A percentile compares a stretch with the other conserved stretches of the same genome.
These are phyloP conservation scores for Siniperca knerii DNA, from an alignment of 2,113 vertebrate species.

Conservation along the genomic window DNA sequence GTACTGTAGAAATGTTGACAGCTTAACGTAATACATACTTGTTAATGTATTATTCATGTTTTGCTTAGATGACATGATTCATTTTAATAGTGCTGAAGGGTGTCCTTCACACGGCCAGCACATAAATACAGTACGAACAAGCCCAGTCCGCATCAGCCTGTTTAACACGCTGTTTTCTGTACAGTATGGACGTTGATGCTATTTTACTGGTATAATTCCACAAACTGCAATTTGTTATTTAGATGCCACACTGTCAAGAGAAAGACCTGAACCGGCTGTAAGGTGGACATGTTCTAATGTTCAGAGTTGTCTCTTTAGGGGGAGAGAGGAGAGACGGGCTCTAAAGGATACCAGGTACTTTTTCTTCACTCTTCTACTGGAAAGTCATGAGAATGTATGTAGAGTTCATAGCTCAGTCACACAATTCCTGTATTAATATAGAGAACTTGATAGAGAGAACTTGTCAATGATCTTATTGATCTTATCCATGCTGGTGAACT, in stretches of 20 bases:
- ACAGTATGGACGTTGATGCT: neutral
- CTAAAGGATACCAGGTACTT: conserved; percentile 78
- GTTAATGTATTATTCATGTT: conserved; percentile 60
- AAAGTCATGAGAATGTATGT: neutral
- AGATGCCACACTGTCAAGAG: neutral
- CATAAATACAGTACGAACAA: neutral
- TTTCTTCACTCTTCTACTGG: neutral
- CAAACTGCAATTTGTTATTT: neutral
- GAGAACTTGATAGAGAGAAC: neutral
- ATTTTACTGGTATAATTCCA: neutral
- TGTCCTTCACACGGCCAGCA: conserved; percentile 44
- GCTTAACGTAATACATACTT: conserved; percentile 37
- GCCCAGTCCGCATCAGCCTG: neutral
- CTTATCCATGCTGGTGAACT: neutral
- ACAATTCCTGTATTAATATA: neutral
- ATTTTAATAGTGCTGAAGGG: conserved; percentile 53
- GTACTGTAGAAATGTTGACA: conserved; percentile 26
- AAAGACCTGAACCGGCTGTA: neutral
- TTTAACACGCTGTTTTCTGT: conserved; percentile 5
- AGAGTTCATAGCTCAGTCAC: too few species aligned
- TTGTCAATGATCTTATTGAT: too few species aligned
- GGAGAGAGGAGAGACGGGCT: conserved; percentile 72
- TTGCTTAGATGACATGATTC: conserved; percentile 49
- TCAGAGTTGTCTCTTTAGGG: conserved; percentile 72
- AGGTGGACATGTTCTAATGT: neutral